Percentiles rank a stretch among this genome's conserved stretches.
phyloP scores from a whole-genome alignment of 2,113 vertebrate genomes.

The Dasyprocta punctata region DNA sequence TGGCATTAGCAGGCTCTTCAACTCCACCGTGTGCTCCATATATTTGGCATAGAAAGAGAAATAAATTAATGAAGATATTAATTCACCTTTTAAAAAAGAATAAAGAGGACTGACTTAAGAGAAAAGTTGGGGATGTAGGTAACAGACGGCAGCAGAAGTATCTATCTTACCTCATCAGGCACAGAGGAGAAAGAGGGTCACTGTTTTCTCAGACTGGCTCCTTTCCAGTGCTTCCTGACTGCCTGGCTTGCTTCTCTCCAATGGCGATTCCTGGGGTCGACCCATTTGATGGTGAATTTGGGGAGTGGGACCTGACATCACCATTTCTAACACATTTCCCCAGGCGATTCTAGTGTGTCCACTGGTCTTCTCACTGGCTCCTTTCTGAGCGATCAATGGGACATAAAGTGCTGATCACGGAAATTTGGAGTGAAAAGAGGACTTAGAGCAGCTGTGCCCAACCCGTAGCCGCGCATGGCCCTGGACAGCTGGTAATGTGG shows the following conservation, averaged over 20 bases:
- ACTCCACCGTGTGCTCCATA: not conserved
- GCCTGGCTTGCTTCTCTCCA: not conserved
- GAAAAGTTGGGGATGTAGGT: not conserved
- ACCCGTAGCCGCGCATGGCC: not conserved
- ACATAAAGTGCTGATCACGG: not conserved
- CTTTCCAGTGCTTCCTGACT: slow-evolving; percentile 27
- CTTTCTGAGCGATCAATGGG: not conserved
- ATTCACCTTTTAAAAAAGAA: not conserved
- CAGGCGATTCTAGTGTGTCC: not conserved
- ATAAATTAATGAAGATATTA: not conserved
- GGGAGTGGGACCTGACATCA: not conserved
- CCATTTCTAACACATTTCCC: not conserved
- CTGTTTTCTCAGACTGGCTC: not conserved
- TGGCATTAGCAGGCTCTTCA: not conserved
- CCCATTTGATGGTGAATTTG: not conserved
- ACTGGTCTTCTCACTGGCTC: not conserved
- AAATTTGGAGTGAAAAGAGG: not conserved
- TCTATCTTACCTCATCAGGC: not conserved
- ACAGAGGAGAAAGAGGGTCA: not conserved
- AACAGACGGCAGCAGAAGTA: not conserved
- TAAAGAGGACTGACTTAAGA: not conserved
- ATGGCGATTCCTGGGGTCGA: not conserved
- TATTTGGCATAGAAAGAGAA: slow-evolving; percentile 13
- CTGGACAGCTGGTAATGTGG: not conserved
- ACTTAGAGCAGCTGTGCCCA: not conserved